Conservation (phyloP, 1,140 invertebrate species). For the Panulirus ornatus region DNA sequence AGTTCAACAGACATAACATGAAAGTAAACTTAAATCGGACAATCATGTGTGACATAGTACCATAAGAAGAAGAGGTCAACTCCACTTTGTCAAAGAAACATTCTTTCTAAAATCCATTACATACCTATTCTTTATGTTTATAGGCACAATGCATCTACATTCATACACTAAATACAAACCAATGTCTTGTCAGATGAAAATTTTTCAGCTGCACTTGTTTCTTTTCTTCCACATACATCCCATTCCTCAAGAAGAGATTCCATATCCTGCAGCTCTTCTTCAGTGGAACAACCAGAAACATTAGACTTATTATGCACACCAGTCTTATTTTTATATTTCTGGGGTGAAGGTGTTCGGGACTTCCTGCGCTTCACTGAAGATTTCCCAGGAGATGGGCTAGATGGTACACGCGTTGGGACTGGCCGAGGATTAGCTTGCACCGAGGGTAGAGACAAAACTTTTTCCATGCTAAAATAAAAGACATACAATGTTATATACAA, state of each 20-base stretch:
- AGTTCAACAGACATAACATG: too few species aligned
- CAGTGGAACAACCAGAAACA: neutral
- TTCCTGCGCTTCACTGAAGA: neutral
- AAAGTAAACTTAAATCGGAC: too few species aligned
- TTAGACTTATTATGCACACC: neutral
- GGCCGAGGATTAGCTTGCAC: constrained; percentile 30
- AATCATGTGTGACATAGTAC: too few species aligned
- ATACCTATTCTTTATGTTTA: too few species aligned
- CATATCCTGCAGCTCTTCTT: constrained; percentile 46
- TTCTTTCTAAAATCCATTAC: neutral
- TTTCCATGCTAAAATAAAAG: constrained; percentile 2
- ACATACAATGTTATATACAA: neutral
- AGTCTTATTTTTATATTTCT: neutral
- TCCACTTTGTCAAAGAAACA: too few species aligned
- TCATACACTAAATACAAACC: neutral
- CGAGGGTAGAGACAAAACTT: constrained; percentile 28
- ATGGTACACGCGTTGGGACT: constrained; percentile 43
- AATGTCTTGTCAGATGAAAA: neutral
- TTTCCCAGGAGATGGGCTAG: constrained; percentile 39
- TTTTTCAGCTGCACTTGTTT: neutral
- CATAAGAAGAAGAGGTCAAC: too few species aligned
- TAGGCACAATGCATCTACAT: too few species aligned
- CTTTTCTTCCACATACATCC: neutral
- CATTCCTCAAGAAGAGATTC: constrained; percentile 34
- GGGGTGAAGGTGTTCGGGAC: constrained; percentile 1